phyloP scores from a whole-genome alignment of 2,888 invertebrate genomes.

The Ochropleura plecta region DNA sequence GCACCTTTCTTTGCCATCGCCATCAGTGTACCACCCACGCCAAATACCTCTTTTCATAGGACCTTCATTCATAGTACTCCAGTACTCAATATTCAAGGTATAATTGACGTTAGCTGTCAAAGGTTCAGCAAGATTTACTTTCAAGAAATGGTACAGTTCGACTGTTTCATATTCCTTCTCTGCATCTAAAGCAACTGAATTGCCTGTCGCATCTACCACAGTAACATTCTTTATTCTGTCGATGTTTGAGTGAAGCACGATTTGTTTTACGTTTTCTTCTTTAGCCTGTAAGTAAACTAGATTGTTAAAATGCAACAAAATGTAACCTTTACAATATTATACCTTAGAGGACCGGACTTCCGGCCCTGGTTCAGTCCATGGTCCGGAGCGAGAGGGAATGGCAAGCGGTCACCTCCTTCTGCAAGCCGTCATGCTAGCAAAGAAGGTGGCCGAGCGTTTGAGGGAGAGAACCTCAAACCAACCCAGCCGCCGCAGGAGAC shows the following conservation, averaged over 20 bases:
- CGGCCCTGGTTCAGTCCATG: too few species aligned
- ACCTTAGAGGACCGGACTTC: too few species aligned
- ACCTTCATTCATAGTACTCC: constrained; percentile 88
- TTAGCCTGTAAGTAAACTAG: constrained; percentile 67
- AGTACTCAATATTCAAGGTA: constrained; percentile 84
- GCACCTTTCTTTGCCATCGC: constrained; percentile 79
- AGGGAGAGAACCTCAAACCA: too few species aligned
- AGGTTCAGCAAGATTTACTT: constrained; percentile 75
- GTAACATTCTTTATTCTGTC: constrained; percentile 74
- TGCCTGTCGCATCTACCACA: constrained; percentile 62
- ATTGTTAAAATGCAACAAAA: not conserved
- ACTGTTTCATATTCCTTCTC: constrained; percentile 68
- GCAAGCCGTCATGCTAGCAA: too few species aligned
- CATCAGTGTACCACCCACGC: constrained; percentile 85
- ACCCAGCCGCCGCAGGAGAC: too few species aligned
- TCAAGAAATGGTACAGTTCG: constrained; percentile 85
- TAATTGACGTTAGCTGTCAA: constrained; percentile 79
- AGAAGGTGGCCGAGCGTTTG: too few species aligned
- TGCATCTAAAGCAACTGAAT: constrained; percentile 62
- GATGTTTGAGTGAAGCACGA: constrained; percentile 89
- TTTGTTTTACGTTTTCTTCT: constrained; percentile 76
- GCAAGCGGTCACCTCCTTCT: too few species aligned
- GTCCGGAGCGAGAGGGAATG: too few species aligned
- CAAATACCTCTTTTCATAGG: constrained; percentile 87
- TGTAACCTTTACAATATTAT: too few species aligned